Conservation (phyloP, 92 coral and sea anemone genomes). For the Porites cylindrica region DNA sequence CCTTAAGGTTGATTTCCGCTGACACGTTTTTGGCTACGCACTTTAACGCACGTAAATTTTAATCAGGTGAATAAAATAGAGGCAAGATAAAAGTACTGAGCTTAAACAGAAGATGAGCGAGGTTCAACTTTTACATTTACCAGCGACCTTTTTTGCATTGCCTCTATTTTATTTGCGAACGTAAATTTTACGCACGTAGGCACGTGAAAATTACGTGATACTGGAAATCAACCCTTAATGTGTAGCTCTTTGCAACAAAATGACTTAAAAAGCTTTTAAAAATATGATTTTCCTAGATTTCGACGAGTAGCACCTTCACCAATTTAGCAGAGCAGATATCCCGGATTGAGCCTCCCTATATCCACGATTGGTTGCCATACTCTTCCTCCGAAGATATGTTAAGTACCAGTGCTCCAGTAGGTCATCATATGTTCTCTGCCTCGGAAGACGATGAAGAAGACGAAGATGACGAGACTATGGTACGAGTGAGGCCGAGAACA, state of each 20-base stretch:
- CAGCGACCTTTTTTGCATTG: too few relatives aligned
- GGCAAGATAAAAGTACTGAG: too few relatives aligned
- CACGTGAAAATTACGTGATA: background rate
- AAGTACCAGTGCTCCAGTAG: slow-evolving; percentile 76
- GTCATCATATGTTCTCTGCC: slow-evolving; percentile 64
- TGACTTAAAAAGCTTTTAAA: background rate
- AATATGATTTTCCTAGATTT: slow-evolving; percentile 41
- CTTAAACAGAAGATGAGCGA: too few relatives aligned
- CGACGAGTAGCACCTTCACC: slow-evolving; percentile 79
- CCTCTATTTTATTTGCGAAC: too few relatives aligned
- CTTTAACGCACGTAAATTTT: too few relatives aligned
- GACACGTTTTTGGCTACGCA: too few relatives aligned
- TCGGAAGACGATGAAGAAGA: slow-evolving; percentile 91
- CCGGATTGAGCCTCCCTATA: slow-evolving; percentile 93
- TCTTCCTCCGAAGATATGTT: slow-evolving; percentile 60
- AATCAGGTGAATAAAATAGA: too few relatives aligned
- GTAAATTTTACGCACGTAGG: too few relatives aligned
- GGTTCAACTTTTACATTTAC: too few relatives aligned
- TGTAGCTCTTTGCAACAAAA: background rate
- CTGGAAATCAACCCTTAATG: background rate
- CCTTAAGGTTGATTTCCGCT: too few relatives aligned
- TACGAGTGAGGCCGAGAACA: slow-evolving; percentile 86
- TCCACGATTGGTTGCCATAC: slow-evolving; percentile 77
- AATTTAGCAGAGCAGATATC: slow-evolving; percentile 94
- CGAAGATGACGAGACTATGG: slow-evolving; percentile 77